phyloP scores from a whole-genome alignment of 2,113 vertebrate species.

The Arizona elegans region DNA sequence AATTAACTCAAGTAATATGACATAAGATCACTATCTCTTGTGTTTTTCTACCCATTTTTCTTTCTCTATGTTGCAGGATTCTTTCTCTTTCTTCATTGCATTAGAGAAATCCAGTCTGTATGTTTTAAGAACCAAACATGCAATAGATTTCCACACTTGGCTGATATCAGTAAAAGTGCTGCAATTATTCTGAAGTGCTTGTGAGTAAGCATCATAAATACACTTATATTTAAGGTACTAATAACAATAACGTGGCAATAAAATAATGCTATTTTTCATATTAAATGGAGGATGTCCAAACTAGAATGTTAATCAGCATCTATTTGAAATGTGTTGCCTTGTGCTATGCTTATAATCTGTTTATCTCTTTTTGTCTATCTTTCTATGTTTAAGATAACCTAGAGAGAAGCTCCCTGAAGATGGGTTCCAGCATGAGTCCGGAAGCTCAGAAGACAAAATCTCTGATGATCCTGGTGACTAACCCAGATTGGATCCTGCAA shows the following conservation, averaged over 20 bases:
- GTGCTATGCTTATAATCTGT: neutral
- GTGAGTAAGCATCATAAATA: neutral
- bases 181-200: neutral
- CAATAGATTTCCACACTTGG: neutral
- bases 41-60: neutral
- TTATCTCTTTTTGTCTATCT: neutral
- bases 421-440: too few relatives aligned
- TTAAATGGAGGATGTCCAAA: neutral
- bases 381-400: neutral
- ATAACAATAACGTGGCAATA: neutral
- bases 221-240: neutral
- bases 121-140: neutral
- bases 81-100: neutral
- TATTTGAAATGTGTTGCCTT: neutral
- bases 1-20: neutral
- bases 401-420: too few relatives aligned
- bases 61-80: neutral
- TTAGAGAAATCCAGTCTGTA: neutral
- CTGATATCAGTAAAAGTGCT: neutral
- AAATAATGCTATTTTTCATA: neutral
- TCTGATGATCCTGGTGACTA: too few relatives aligned
- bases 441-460: too few relatives aligned
- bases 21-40: neutral
- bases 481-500: too few relatives aligned
- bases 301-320: neutral